Conservation (phyloP, 2,797 vertebrate genomes). For the Phylloscopus collybita region DNA sequence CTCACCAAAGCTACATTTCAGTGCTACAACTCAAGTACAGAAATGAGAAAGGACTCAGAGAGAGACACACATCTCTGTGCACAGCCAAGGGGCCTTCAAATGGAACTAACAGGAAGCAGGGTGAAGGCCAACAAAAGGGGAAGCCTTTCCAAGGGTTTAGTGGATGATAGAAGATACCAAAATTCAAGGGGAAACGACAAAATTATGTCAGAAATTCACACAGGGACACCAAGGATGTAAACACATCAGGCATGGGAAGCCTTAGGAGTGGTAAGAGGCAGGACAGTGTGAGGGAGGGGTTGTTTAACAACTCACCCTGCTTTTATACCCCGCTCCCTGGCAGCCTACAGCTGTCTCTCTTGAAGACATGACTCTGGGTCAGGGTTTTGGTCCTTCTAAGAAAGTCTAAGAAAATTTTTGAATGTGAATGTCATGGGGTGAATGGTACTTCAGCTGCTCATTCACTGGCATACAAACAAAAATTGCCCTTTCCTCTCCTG, state of each 20-base stretch:
- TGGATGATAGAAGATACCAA: neutral
- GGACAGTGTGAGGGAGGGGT: neutral
- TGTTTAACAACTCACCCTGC: neutral
- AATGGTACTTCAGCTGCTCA: neutral
- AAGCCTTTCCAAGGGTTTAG: neutral
- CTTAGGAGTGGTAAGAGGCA: neutral
- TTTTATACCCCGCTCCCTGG: rapidly evolving
- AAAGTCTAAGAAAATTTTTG: neutral
- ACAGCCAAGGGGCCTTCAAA: neutral
- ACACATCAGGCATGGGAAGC: rapidly evolving
- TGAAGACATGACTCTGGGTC: neutral
- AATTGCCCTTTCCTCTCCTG: neutral
- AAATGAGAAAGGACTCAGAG: neutral
- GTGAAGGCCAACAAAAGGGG: neutral
- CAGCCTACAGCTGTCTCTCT: neutral
- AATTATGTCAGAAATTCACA: neutral
- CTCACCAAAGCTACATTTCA: neutral
- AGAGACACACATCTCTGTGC: neutral
- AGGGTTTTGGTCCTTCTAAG: neutral
- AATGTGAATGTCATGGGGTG: neutral
- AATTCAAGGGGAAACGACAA: neutral
- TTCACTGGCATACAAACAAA: neutral
- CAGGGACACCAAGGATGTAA: neutral
- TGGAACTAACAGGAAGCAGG: neutral
- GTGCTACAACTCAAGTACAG: neutral